These are phyloP conservation scores for Drosophila miranda DNA, from an alignment of 1,140 invertebrate genomes.

Conservation along the genomic window DNA sequence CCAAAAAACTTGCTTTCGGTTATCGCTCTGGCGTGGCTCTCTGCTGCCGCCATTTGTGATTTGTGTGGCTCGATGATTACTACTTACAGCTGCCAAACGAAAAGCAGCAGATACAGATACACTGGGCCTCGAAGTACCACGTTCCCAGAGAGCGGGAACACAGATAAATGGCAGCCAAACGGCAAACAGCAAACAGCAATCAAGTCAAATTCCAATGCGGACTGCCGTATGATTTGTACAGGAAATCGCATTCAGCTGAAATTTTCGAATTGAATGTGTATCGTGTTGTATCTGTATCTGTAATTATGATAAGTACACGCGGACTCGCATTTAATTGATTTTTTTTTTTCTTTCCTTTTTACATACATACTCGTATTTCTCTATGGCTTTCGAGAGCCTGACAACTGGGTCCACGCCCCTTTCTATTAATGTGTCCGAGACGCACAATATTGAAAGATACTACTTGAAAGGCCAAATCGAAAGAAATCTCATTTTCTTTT, in stretches of 20 bases:
- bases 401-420: slow-evolving; percentile 58
- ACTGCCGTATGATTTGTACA: slow-evolving; percentile 67
- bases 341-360: slow-evolving; percentile 21
- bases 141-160: slow-evolving; percentile 41
- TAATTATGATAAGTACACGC: slow-evolving; percentile 76
- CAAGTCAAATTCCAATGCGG: slow-evolving; percentile 44
- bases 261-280: slow-evolving; percentile 47
- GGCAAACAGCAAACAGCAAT: slow-evolving; percentile 60
- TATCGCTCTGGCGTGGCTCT: slow-evolving; percentile 16
- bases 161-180: slow-evolving; percentile 54
- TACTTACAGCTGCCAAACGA: slow-evolving; percentile 47
- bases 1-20: slow-evolving; percentile 48
- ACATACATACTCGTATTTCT: slow-evolving; percentile 37
- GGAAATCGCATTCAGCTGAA: slow-evolving; percentile 67
- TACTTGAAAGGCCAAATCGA: slow-evolving; percentile 25
- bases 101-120: slow-evolving; percentile 43
- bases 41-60: slow-evolving; percentile 66
- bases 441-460: slow-evolving; percentile 61
- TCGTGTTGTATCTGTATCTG: slow-evolving; percentile 38
- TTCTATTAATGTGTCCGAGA: slow-evolving; percentile 76
- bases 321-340: slow-evolving; percentile 70
- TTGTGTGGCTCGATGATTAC: slow-evolving; percentile 61
- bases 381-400: slow-evolving; percentile 58
- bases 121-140: slow-evolving; percentile 26
- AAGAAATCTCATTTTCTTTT: slow-evolving; percentile 48